Base-by-base conservation (phyloP, 2,113 vertebrate species). In the Sciurus niger region DNA sequence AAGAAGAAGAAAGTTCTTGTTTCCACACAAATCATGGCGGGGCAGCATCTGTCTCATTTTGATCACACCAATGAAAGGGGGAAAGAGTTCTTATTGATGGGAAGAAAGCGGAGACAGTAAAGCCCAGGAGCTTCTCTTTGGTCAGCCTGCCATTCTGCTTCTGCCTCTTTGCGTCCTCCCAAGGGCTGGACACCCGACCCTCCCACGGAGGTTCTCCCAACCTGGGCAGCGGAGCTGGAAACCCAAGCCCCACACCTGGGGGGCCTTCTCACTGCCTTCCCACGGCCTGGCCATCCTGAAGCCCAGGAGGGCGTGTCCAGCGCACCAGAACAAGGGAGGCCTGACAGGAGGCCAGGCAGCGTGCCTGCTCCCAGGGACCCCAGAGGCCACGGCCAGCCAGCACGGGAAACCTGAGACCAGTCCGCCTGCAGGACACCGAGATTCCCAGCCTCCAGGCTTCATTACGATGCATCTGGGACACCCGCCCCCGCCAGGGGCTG, bases 151-250 rank as follows among this genome's bases (percentile, higher is more conserved):
- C 9, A 91, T 67, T 83, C 89, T 91, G 80, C 25, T 60, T 18
- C 34, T 16, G 7, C 58, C 12, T 51, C 72, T 78, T 74, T 24
- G 17, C 17, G 46, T 83, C 53, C 87, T 94, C 79, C 92, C 92
- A 20, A 40, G 86, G 89, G 89, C 32, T 17, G 3, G 96, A 94
- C 46, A 92, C 90, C 77, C 1, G 46, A 92, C 70, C 60, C 93
- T 88, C 60, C 53, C 68, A 14, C 53, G 0, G 2, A 80, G 58
- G 83, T 84, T 96, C 95, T 89, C 96, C 92, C 2, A 25, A 8
- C 51, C 46, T 5, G 32, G 74, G 83, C 53, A 48, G 24, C 83
- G 80, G 58, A 78, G 92, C 83, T 84, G 93, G 96, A 96, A 98
- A 94, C 58, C 83, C 51, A 55, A 60, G 76, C n/a, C 86, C 80